Percentiles rank a stretch among this genome's conserved stretches.
Evolutionary conservation across 2,113 vertebrate species (phyloP).

Genomic region (Varanus komodoensis): DNA sequence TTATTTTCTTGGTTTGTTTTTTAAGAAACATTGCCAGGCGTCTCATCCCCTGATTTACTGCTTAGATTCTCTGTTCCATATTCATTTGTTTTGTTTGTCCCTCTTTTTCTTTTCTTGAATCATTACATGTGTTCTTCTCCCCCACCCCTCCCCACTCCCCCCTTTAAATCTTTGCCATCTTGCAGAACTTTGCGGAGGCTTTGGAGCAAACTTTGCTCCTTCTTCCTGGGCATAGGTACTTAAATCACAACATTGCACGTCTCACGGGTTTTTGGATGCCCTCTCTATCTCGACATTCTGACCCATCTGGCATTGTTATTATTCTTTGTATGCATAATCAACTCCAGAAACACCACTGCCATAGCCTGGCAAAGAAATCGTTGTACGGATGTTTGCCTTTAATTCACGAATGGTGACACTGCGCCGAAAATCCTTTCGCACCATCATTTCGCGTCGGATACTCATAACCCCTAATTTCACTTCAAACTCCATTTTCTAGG

Average conservation of each 20-base stretch:
- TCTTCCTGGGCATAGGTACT: neutral
- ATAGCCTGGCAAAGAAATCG: neutral
- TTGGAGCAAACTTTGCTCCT: neutral
- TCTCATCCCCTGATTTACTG: slow-evolving; percentile 61
- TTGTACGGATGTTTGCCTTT: neutral
- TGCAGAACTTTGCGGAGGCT: neutral
- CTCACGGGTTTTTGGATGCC: neutral
- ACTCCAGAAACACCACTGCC: neutral
- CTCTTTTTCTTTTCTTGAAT: neutral
- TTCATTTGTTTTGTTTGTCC: slow-evolving; percentile 47
- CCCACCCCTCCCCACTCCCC: neutral
- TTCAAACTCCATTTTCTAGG: neutral
- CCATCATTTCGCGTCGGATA: neutral
- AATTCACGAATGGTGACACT: neutral
- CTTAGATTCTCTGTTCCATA: slow-evolving; percentile 54
- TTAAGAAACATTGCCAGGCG: slow-evolving; percentile 66
- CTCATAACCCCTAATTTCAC: neutral
- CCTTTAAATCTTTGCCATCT: neutral
- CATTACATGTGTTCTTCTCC: slow-evolving; percentile 22
- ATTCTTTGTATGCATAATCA: neutral
- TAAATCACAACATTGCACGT: neutral
- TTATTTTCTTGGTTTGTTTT: slow-evolving; percentile 73
- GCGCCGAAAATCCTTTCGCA: neutral
- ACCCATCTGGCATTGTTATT: neutral
- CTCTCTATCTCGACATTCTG: neutral